These are phyloP conservation scores for Clarias macrocephalus DNA, from an alignment of 2,113 vertebrate genomes.

Conservation along the genomic window DNA sequence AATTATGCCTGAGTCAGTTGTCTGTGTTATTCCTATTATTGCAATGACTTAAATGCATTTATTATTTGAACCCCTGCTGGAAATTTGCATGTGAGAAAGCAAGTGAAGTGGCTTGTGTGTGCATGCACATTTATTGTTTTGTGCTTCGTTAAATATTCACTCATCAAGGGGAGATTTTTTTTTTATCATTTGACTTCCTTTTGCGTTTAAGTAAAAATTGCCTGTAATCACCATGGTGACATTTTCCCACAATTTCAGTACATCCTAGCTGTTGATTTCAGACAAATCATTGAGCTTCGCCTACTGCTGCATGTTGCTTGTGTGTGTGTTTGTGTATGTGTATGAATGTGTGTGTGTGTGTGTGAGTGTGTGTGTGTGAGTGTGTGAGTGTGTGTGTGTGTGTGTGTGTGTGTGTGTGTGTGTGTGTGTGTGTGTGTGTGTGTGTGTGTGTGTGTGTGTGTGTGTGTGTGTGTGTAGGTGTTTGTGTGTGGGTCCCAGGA, in stretches of 20 bases:
- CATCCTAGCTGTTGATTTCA: conserved; percentile 59
- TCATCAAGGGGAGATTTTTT: conserved; percentile 60
- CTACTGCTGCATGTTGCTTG: conserved; percentile 48
- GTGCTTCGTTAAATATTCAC: conserved; percentile 69
- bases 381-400: conserved; percentile 48
- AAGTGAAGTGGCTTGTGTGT: conserved; percentile 51
- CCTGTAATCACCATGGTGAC: conserved; percentile 73
- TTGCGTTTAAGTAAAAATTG: conserved; percentile 68
- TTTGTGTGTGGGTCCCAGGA: conserved; percentile 48
- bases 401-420: conserved; percentile 51
- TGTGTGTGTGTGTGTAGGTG: conserved; percentile 47
- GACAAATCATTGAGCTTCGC: conserved; percentile 53
- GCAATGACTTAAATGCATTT: conserved; percentile 41
- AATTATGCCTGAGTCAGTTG: conserved; percentile 34
- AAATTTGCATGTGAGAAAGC: conserved; percentile 67
- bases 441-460: conserved; percentile 53
- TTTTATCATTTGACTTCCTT: conserved; percentile 60
- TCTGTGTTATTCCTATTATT: conserved; percentile 44
- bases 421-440: conserved; percentile 22
- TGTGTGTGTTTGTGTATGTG: conserved; percentile 53
- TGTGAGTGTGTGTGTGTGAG: conserved; percentile 35
- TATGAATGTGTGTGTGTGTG: no score
- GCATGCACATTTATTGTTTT: conserved; percentile 63
- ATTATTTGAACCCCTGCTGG: conserved; percentile 44
- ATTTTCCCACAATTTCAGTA: conserved; percentile 70